Evolutionary conservation across 2,888 invertebrate species (phyloP), one percentile per base, ranked within the genome.

Genomic region (Rhamnusium bicolor): DNA sequence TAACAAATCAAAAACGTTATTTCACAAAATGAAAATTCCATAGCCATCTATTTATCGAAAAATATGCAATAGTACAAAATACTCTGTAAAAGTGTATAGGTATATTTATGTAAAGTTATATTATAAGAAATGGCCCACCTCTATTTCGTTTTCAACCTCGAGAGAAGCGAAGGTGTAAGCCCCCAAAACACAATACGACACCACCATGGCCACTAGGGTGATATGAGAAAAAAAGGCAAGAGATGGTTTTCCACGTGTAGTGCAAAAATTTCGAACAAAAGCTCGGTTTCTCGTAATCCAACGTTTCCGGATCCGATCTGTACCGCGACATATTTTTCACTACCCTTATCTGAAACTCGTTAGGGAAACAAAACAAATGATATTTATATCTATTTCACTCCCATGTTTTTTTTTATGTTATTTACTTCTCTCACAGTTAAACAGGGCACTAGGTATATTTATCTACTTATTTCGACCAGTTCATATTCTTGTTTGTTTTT

Each of bases 211-310:
- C 82, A 97, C 93, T 83, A 97, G 91, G 82, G 95, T 94, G 83
- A 96, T 94, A 90, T 97, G 97, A 0, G 96, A 95, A 85, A n/a
- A 96, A 94, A 80, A 97, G 91, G 88, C 96, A 96, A 68, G 95
- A 94, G 86, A 94, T 92, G 54, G 95, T 92, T 88, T 94, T 94
- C 93, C 95, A 95, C 54, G 93, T 91, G 88, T 93, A 93, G 86
- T 92, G 92, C 79, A 93, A 87, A 82, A 93, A 91, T 87, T 91
- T 89, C 12, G 89, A 85, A 81, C 90, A 90, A 69, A 87, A 86
- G 74, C 87, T 89, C 4, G 89, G 88, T 61, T 83, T 82, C 65
- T 84, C 82, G 32, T 79, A 79, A 27, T 86, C 84, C 29, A 83
- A 66, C 63, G 82, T 81, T 73, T 87, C 87, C 6, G 85, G 84